Base-by-base conservation (phyloP, 1,140 invertebrate species). In the Eueides isabella region DNA sequence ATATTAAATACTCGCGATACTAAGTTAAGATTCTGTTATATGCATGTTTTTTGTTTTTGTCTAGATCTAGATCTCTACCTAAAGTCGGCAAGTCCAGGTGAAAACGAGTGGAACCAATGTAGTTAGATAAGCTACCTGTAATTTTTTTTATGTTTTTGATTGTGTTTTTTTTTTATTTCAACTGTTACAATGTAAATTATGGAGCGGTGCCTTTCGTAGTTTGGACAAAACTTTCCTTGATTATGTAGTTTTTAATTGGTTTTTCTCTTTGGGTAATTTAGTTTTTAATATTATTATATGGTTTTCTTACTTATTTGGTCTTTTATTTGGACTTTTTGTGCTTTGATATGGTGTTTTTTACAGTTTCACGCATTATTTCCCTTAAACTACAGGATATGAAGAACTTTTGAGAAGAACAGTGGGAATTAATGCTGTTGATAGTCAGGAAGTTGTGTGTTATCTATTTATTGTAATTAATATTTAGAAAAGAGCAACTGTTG, bases 51-150 rank as follows among this genome's bases (percentile, higher is more conserved):
- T 80, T 79, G 78, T 81, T 83, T 80, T 79, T 77, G 78, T 81
- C 62, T 66, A 67, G 71, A 7, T 19, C n/a, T 19, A 44, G 41
- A 55, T 23, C 48, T 14, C 23, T 75, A 74, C 61, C 16, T 55
- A 62, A 63, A 82, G 83, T 85, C 80, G 78, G 35, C 70, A 77
- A 72, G 63, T 80, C 75, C 76, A 83, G 76, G 63, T 73, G 44
- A 35, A 55, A 76, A 75, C 69, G 80, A 75, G 78, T 71, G 72
- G 68, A 76, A 71, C 72, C 76, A 73, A 63, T 77, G 76, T 69
- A 55, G n/a, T 69, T n/a, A 67, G 5, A 63, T 67, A 68, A 68
- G 35, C 66, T 31, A 76, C 16, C n/a, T 19, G 35, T 38, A 16
- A 38, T 70, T 73, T 28, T 61, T 30, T 67, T 35, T 5, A 38